A percentile compares a stretch with the other conserved stretches of the same genome.
These are phyloP conservation scores for Pristionchus pacificus DNA, from an alignment of 1,140 invertebrate species.

Conservation along the genomic window DNA sequence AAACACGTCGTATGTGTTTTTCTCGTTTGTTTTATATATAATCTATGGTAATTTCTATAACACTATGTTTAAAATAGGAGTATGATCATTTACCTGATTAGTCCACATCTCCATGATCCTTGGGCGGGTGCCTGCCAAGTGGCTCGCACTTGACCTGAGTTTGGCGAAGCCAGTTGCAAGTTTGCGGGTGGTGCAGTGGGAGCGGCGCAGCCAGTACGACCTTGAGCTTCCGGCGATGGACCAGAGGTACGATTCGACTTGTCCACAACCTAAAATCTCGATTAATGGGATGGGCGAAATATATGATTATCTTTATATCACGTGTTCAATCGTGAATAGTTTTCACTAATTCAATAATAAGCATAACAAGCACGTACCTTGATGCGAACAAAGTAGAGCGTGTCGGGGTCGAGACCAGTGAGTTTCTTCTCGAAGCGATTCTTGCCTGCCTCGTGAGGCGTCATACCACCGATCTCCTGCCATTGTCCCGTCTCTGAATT, in stretches of 20 bases:
- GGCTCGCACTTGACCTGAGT: conserved; percentile 47
- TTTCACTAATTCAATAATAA: neutral
- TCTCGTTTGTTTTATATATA: too few species aligned
- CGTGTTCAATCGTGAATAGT: neutral
- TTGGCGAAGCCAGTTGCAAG: conserved; percentile 48
- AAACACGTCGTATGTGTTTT: too few species aligned
- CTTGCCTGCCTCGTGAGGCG: conserved; percentile 48
- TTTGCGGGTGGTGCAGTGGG: conserved; percentile 51
- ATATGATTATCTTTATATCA: conserved; percentile 34
- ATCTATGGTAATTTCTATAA: too few species aligned
- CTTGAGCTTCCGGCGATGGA: conserved; percentile 55
- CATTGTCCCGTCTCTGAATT: conserved; percentile 46
- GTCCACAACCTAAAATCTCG: too few species aligned
- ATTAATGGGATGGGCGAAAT: too few species aligned
- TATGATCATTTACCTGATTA: too few species aligned
- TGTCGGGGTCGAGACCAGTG: conserved; percentile 48
- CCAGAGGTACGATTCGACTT: conserved; percentile 43
- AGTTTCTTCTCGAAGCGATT: conserved; percentile 45
- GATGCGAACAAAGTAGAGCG: conserved; percentile 55
- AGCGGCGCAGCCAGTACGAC: conserved; percentile 53
- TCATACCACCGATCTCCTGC: conserved; percentile 45
- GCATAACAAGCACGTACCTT: too few species aligned
- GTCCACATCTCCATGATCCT: conserved; percentile 47
- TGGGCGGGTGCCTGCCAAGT: conserved; percentile 53
- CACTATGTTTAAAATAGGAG: too few species aligned